These are phyloP conservation scores for Percopsis transmontana DNA, from an alignment of 2,113 vertebrate genomes.

Conservation along the genomic window DNA sequence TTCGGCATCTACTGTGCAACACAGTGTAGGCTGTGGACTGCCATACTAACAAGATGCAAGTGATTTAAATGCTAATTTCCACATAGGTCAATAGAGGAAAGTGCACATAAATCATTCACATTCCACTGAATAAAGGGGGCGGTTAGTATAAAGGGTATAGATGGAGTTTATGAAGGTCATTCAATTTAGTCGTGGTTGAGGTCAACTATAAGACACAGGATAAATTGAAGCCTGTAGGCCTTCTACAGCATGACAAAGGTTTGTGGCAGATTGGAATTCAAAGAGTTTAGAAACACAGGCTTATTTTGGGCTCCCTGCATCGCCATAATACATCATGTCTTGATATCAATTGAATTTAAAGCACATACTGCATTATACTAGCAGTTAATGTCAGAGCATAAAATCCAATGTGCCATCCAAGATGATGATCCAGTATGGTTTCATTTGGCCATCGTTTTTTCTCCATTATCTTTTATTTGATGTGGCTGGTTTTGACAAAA, in stretches of 20 bases:
- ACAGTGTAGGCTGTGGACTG: background rate
- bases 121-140: conserved; percentile 22
- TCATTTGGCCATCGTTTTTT: background rate
- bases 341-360: no score
- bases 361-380: background rate
- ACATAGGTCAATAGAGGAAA: background rate
- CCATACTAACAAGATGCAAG: conserved; percentile 27
- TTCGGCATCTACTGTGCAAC: background rate
- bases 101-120: conserved; percentile 41
- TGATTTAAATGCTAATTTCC: conserved; percentile 19
- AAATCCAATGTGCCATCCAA: no score
- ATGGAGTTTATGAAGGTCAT: conserved; percentile 37
- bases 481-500: background rate
- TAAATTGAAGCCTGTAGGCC: conserved; percentile 11
- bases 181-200: conserved; percentile 22
- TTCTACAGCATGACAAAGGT: background rate
- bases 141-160: background rate
- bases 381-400: background rate
- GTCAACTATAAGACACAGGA: conserved; percentile 24
- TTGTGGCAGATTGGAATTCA: background rate
- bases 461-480: background rate
- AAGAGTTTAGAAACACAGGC: background rate
- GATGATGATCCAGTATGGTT: no score
- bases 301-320: background rate
- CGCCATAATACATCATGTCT: no score